Base-by-base conservation (phyloP, 2,888 invertebrate genomes). In the Eilema sororculum region DNA sequence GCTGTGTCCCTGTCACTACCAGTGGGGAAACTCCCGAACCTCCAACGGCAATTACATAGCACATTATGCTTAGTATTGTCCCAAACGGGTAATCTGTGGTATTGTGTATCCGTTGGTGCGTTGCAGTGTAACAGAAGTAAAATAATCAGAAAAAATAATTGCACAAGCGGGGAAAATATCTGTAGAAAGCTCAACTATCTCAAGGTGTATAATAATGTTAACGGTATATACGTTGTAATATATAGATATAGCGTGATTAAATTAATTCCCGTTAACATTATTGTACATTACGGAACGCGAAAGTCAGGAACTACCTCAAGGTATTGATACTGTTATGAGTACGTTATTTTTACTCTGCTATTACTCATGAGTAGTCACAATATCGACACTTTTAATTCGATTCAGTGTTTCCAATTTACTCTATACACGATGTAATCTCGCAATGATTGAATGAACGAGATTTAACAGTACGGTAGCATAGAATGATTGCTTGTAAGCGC, bases 401-500 rank as follows among this genome's bases (percentile, higher is more conserved):
- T 46, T n/a, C 52, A 52, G 52, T n/a, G n/a, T n/a, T 52, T n/a
- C 52, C 52, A n/a, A n/a, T 52, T 52, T 52, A n/a, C 52, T 52
- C n/a, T 52, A n/a, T 52, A 52, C n/a, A 9, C 52, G 52, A 52
- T n/a, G 52, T 52, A 52, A 52, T 81, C 71, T 78, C 73, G 74
- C 73, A 76, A 69, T 74, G 80, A 80, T 83, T 77, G 76, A 83
- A 80, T 79, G 78, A 78, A 78, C 78, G 65, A 83, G 81, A 85
- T 79, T 77, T 81, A 30, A 75, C 75, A 61, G 82, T 81, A 85
- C 83, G 80, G 82, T 82, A 84, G 82, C 79, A 10, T 20, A 61
- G 78, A 79, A 83, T 79, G 83, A 77, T 81, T 75, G 76, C 73
- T 68, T 65, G 68, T 72, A 84, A 85, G 83, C 81, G 78, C 83